Percentiles rank a stretch among this genome's conserved stretches.
Evolutionary conservation across 2,113 vertebrate genomes (phyloP).

Genomic region (Actenoides lindsayi): DNA sequence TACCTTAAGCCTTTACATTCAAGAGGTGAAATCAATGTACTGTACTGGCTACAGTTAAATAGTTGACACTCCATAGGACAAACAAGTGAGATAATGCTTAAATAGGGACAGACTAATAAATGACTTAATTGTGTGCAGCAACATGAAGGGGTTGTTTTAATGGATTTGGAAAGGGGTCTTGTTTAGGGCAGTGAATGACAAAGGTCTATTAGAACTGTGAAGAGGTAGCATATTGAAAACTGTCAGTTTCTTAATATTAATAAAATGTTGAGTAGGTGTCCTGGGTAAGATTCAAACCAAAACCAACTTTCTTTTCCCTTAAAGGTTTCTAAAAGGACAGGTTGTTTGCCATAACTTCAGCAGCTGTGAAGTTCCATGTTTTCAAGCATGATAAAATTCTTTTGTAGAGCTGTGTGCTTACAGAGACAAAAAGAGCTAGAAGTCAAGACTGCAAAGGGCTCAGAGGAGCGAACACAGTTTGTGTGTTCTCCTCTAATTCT

Average conservation of each 20-base stretch:
- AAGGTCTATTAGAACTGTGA: neutral
- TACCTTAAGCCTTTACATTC: neutral
- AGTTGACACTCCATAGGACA: neutral
- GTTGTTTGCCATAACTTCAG: neutral
- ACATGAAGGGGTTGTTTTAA: neutral
- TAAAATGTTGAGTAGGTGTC: neutral
- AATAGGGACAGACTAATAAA: neutral
- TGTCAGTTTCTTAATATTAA: neutral
- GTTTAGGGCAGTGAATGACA: neutral
- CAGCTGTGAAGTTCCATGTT: neutral
- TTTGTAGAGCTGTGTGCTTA: neutral
- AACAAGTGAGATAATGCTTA: conserved; percentile 12
- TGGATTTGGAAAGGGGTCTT: neutral
- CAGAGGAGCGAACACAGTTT: neutral
- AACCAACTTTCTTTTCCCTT: neutral
- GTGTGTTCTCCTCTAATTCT: neutral
- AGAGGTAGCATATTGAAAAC: neutral
- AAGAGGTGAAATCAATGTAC: neutral
- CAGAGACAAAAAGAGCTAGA: neutral
- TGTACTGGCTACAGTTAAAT: neutral
- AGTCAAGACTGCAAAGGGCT: neutral
- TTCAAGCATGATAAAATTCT: neutral
- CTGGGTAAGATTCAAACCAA: neutral
- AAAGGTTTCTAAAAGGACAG: neutral
- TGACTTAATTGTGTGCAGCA: neutral